Evolutionary conservation across 2,888 invertebrate genomes (phyloP).

Genomic region (Tortricodes alternella): DNA sequence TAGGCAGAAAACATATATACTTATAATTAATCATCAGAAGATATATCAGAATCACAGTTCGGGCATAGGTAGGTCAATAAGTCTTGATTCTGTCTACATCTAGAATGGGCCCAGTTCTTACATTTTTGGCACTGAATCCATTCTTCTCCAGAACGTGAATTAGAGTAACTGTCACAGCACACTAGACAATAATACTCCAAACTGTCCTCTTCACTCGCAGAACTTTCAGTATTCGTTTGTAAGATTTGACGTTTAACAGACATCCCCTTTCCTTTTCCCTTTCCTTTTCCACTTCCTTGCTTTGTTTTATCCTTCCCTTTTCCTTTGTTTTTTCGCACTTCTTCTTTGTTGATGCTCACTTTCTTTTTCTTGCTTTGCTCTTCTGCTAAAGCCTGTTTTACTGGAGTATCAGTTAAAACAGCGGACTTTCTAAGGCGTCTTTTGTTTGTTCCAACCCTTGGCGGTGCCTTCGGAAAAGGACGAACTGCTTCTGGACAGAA

Average conservation of each 20-base stretch:
- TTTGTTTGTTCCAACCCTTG: conserved; percentile 9
- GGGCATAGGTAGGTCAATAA: conserved; percentile 19
- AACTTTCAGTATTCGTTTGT: conserved; percentile 24
- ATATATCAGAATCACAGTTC: conserved; percentile 19
- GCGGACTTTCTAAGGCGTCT: conserved; percentile 15
- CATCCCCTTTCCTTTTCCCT: conserved; percentile 8
- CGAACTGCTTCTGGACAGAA: conserved; percentile 12
- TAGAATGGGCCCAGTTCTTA: conserved; percentile 30
- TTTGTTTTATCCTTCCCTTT: conserved; percentile 20
- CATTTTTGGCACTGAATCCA: conserved; percentile 26
- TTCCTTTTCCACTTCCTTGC: conserved; percentile 2
- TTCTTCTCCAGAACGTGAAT: conserved; percentile 25
- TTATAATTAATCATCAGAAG: conserved; percentile 21
- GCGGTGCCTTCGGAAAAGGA: conserved; percentile 22
- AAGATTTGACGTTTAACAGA: conserved; percentile 14
- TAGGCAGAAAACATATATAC: background rate
- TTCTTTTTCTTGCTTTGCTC: conserved; percentile 24
- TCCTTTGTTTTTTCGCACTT: background rate
- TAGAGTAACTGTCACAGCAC: conserved; percentile 26
- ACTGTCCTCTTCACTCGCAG: conserved; percentile 25
- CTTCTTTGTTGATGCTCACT: conserved; percentile 1
- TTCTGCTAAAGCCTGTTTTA: conserved; percentile 15
- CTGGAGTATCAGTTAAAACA: conserved; percentile 23
- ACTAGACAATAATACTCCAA: conserved; percentile 25
- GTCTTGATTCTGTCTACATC: conserved; percentile 16